Evolutionary conservation across 2,113 vertebrate species (phyloP), one percentile per base, ranked within the genome.

Genomic region (Tetrax tetrax): DNA sequence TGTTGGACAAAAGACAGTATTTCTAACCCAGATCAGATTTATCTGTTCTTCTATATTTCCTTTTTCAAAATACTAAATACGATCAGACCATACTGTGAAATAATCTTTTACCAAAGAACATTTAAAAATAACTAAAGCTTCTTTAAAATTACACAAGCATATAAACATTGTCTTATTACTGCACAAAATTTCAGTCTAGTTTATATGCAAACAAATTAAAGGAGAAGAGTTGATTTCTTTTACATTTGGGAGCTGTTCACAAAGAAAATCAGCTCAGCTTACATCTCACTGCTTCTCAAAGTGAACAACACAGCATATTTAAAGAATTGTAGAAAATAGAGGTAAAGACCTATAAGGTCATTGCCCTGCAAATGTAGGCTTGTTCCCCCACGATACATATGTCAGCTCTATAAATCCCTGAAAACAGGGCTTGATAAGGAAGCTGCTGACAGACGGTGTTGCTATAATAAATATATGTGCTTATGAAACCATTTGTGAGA

Each of bases 361-460:
- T 68, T 0, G 1, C 64, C 71, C 51, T 79, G 69, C 68, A 60
- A 96, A 90, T 76, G 80, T 83, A 71, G 83, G 96, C 92, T 96
- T 94, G 56, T 95, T 51, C 57, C 90, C 83, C 80, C 80, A 92
- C 75, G 35, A 89, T 89, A 92, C 92, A 89, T 94, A 90, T 95
- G 90, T 76, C 74, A 79, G 68, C 72, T 92, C 38, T 78, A 71
- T 76, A 94, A 94, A 95, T 94, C 92, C 86, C 69, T 89, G 72
- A 75, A 96, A 93, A 87, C 17, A 89, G n/a, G 27, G 56, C 83
- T 94, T 96, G 90, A 81, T 81, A 93, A 95, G 48, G 86, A 94
- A 94, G 65, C 38, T 92, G 57, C 65, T 95, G 95, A 93, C 92
- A 94, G 95, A 92, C 57, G 31, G 80, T 83, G 86, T 93, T 96